Evolutionary conservation across 2,797 vertebrate genomes (phyloP), one percentile per base, ranked within the genome.

Genomic region (Enteromius radiatus): DNA sequence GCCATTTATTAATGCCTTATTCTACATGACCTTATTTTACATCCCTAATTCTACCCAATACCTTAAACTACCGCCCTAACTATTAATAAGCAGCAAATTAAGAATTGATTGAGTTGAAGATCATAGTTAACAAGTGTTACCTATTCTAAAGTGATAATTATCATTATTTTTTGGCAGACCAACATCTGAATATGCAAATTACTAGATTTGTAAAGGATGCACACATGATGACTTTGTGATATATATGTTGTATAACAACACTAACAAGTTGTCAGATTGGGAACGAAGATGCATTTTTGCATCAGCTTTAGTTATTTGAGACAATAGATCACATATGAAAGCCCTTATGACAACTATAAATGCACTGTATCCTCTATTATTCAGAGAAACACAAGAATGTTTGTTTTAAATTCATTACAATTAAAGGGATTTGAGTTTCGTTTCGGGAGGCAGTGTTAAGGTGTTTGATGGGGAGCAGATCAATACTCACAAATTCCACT

Each of bases 401-500:
- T 52, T n/a, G 19, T 9, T 54, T 33, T 73, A 23, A 17, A 26
- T 75, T n/a, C 7, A 59, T 59, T 17, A 26, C 33, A 41, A 26
- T 59, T 59, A 59, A 14, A 59, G 33, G 52, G 75, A 31, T 76
- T 28, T 63, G 56, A 63, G 38, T 10, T 21, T 59, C 1, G 36
- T 61, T 21, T 26, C 54, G 0, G 10, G 1, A 28, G 59, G 12
- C 59, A 15, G n/a, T n/a, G 26, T 31, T 63, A 31, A 63, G 31
- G 26, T 28, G 54, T 26, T 26, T 8, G 54, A 28, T 61, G 36
- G 54, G 54, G 36, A 59, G 75, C 38, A 45, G 67, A 61, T 61
- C 67, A 4, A 70, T 45, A 61, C 65, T 61, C 26, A 49, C 43
- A 61, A 61, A 68, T 41, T 79, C 31, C 43, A n/a, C 36, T 59